Base-by-base conservation (phyloP, 2,888 invertebrate species). In the Calameuta idolon region DNA sequence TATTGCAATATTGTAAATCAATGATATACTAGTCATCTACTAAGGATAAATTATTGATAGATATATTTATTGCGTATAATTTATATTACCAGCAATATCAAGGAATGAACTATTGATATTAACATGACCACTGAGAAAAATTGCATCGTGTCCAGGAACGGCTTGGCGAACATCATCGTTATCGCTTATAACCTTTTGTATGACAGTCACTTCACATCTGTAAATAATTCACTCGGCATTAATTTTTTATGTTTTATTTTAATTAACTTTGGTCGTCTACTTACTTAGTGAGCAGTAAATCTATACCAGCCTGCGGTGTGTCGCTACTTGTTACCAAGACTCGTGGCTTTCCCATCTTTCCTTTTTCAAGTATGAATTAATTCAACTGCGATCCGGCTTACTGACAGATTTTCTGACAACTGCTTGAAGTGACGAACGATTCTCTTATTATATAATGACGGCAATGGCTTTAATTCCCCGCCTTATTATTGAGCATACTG, bases 21-120 rank as follows among this genome's bases (percentile, higher is more conserved):
- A 23, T 55, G 5, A 55, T 55, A 9, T 23, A 55, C 9, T 23
- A 9, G 23, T 55, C 55, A 23, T 55, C 23, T 55, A 0, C 23
- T 55, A 9, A 55, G 9, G 2, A 55, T 23, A 55, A 23, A 55
- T 9, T 2, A 55, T 55, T 55, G 55, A 23, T 55, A 9, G 23
- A 0, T 23, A 55, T 55, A 23, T 23, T 23, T 9, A 55, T 23
- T 9, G 23, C 5, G 5, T 9, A 55, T 55, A 55, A 23, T 55
- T 1, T 55, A 55, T 55, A 55, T 55, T 87, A 95, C 95, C 95
- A 83, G 95, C 95, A 79, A 93, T 91, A 79, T 95, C 92, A 73
- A 96, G 87, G 55, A 96, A 91, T 83, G 95, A 94, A 9, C 86
- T 89, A 11, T 93, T 92, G 0, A 94, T 89, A n/a, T 87, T 90